Base-by-base conservation (phyloP, 2,113 vertebrate genomes). In the Pionites leucogaster region DNA sequence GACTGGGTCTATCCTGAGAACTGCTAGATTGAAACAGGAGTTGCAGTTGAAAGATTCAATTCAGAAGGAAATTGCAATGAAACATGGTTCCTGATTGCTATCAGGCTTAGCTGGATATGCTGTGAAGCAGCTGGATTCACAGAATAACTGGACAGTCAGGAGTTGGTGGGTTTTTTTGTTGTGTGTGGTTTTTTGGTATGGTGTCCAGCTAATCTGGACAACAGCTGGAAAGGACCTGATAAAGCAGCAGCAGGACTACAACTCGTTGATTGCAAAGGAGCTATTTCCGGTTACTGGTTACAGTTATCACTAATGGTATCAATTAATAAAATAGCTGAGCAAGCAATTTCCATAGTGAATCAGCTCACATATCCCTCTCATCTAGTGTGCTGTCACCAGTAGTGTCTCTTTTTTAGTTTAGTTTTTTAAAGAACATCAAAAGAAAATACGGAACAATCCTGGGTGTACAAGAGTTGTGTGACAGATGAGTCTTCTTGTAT, bases 291-390 rank as follows among this genome's bases (percentile, higher is more conserved):
- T 90, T 71, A 53, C 53, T 57, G 33, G 27, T 57, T 85, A 42
- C 41, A 50, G 60, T 50, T 93, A 74, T 55, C 5, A 6, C 68
- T 90, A 83, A 41, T 59, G 78, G 49, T 83, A 65, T 74, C 53
- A 65, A 86, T 92, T 93, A 92, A 86, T 75, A 81, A 88, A 92
- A 78, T 28, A 70, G 76, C 88, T 92, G 88, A 94, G 69, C 64
- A 84, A 94, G 88, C 90, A 81, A 39, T 78, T 81, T 55, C 44
- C 5, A 1, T 88, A 82, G 80, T 88, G 74, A 90, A 83, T 74
- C 53, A 93, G 68, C 86, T 86, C 86, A 83, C 77, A 78, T 92
- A 86, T 50, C 75, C 49, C 76, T 94, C 88, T 95, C 59, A 78
- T 96, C 67, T 91, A 74, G 41, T 4, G 15, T 82, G 63, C 63